A percentile compares a stretch with the other conserved stretches of the same genome.
These are phyloP conservation scores for Leptatherina wallacei DNA, from an alignment of 2,797 vertebrate genomes.

Conservation along the genomic window DNA sequence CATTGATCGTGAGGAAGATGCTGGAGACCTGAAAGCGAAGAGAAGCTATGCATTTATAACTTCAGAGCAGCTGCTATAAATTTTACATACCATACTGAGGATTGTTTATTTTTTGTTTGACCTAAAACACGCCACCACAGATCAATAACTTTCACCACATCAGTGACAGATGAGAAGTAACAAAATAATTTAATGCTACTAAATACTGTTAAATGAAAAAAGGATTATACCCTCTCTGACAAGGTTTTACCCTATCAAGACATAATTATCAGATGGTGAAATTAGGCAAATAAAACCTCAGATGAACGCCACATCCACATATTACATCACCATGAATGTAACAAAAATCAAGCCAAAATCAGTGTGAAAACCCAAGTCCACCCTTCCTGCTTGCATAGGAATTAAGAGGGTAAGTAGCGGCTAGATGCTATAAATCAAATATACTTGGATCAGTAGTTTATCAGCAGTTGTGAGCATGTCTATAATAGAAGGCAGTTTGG, in stretches of 20 bases:
- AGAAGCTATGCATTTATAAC: conserved; percentile 29
- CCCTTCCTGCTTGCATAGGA: background rate
- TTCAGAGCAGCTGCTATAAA: conserved; percentile 16
- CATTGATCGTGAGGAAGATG: background rate
- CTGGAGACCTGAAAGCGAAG: conserved; percentile 36
- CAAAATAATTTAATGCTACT: background rate
- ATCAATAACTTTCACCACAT: background rate
- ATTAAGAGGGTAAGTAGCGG: background rate
- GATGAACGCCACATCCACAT: background rate
- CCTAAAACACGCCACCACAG: background rate
- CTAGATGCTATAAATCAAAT: background rate
- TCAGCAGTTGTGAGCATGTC: background rate
- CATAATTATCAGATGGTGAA: background rate
- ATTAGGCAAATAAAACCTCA: background rate
- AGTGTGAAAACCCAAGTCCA: too few species aligned
- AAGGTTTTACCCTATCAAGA: background rate
- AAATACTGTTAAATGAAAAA: too few species aligned
- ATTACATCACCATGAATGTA: too few species aligned
- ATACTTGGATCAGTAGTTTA: background rate
- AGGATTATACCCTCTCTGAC: background rate
- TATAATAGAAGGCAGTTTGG: background rate
- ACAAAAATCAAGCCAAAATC: too few species aligned
- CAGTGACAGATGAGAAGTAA: background rate
- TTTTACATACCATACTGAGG: background rate
- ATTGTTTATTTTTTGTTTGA: background rate